These are phyloP conservation scores for Philaethria dido DNA, from an alignment of 2,888 invertebrate genomes.

Conservation along the genomic window DNA sequence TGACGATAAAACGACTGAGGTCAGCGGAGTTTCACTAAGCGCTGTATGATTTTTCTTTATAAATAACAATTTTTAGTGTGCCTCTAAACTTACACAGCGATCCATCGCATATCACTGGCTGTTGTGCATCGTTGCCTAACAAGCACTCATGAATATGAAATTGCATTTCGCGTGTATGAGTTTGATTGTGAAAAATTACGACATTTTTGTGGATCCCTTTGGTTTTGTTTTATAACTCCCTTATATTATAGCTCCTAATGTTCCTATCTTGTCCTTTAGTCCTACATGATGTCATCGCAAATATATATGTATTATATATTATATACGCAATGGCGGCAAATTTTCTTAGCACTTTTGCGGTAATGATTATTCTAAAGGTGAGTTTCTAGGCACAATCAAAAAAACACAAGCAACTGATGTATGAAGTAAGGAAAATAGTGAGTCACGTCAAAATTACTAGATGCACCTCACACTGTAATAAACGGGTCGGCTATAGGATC, in stretches of 20 bases:
- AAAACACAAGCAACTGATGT: constrained; percentile 19
- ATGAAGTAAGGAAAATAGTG: constrained; percentile 10
- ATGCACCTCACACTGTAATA: constrained; percentile 17
- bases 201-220: constrained; percentile 25
- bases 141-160: constrained; percentile 38
- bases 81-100: constrained; percentile 77
- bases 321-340: constrained; percentile 29
- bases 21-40: constrained; percentile 76
- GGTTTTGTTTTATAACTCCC: constrained; percentile 19
- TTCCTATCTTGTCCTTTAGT: constrained; percentile 11
- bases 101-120: constrained; percentile 58
- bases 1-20: constrained; percentile 82
- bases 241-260: constrained; percentile 8
- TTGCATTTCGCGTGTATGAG: constrained; percentile 29
- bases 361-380: constrained; percentile 23
- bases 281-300: constrained; percentile 25
- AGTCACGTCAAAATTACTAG: constrained; percentile 12
- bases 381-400: constrained; percentile 32
- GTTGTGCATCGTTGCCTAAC: constrained; percentile 39
- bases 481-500: neutral
- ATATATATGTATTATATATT: constrained; percentile 31
- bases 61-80: constrained; percentile 74
- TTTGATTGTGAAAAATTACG: constrained; percentile 35
- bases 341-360: constrained; percentile 27
- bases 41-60: constrained; percentile 72